Evolutionary conservation across 2,113 vertebrate species (phyloP), one percentile per base, ranked within the genome.

Genomic region (Cnemophilus loriae): DNA sequence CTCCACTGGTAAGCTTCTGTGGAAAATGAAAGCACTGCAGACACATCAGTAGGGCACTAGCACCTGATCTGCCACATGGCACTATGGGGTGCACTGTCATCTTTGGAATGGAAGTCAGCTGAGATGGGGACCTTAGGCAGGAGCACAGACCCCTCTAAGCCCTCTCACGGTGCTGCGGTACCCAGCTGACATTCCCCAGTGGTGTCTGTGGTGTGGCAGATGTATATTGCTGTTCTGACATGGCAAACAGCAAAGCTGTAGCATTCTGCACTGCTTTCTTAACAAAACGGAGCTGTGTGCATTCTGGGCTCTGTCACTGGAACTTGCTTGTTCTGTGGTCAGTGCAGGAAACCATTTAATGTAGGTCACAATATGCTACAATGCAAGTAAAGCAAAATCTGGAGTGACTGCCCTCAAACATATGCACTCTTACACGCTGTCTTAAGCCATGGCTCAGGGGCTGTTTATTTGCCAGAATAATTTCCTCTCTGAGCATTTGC

Each of bases 361-460:
- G 73, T 85, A 91, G 87, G 87, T 93, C 82, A 88, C 70, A 88
- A 63, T 87, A 87, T 65, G 84, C 50, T 87, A 26, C 59, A 67
- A 14, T 18, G 44, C 41, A 91, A 93, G 56, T 67, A 77, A 70
- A 91, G 64, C 33, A 87, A 85, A 90, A 93, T 93, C 33, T 60
- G 55, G 75, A 90, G 55, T 74, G 75, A 84, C 59, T 96, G 83
- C 56, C 21, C 33, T 77, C 42, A 77, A 84, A 74, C 33, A 42
- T 57, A 55, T 16, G 20, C 35, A n/a, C 55, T 50, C 35, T 71
- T 75, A 87, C 65, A 73, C 0, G 0, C 55, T 35, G 53, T 76
- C 73, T 89, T 79, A 79, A 93, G 33, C 80, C 57, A 39, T 10
- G 21, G 63, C 75, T 94, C 0, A 0, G 32, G 77, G 71, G 76